Evolutionary conservation across 2,888 invertebrate species (phyloP), one percentile per base, ranked within the genome.

Genomic region (Polydrusus tereticollis): DNA sequence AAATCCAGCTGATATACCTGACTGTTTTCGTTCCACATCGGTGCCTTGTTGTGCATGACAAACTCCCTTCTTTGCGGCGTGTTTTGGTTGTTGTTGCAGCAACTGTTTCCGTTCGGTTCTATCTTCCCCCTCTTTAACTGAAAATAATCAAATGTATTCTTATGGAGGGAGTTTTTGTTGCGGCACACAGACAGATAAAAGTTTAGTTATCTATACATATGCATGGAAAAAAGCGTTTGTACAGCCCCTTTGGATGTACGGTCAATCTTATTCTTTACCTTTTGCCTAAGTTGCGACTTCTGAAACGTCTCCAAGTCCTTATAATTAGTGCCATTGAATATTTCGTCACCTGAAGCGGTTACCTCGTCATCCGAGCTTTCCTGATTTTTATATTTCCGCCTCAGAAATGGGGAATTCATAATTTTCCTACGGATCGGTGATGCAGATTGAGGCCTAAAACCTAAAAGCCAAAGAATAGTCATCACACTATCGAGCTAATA

Each of bases 1-100:
- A 99, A 99, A 87, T 99, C 99, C 50, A 99, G 88, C 84, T 99
- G 99, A 87, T 99, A 99, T 12, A 99, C 99, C 86, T 99, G 99
- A 83, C 96, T 97, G 86, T 95, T 95, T 86, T 99, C 99, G 86
- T 99, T 99, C 99, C 99, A 99, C 86, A 86, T 86, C 1, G 86
- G 86, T 7, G 93, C 92, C 86, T 99, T 99, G 87, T 99, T 99
- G 86, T 98, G 97, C 95, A 98, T 96, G 55, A 96, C 91, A 81
- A 97, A 94, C 86, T 97, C 95, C 5, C 93, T 88, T 45, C 92
- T 88, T 75, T 90, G 88, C 0, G 88, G 88, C 26, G 87, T 85
- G 26, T 86, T 80, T 14, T 83, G 82, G 62, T 81, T 83, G 62
- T 84, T 84, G 62, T 81, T 83, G 60, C 83, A 84, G 75, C 88